phyloP scores from a whole-genome alignment of 2,797 vertebrate genomes.

The Meda fulgida region DNA sequence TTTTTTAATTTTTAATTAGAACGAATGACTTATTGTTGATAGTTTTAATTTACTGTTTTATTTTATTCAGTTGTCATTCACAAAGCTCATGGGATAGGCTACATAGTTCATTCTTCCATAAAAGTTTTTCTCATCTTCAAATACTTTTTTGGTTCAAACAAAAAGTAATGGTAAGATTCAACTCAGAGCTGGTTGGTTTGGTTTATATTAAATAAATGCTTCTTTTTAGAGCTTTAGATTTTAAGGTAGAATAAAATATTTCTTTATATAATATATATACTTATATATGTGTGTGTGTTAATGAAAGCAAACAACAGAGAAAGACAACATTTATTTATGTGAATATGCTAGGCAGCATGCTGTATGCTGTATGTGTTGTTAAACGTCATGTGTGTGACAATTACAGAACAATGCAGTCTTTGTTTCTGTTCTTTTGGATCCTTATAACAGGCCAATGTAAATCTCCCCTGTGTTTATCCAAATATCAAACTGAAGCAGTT shows the following conservation, averaged over 20 bases:
- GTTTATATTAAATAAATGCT: neutral
- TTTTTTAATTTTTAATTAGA: neutral
- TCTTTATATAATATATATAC: too few species aligned
- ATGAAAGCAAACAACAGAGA: neutral
- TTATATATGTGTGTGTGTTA: neutral
- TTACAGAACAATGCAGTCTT: neutral
- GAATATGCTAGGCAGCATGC: neutral
- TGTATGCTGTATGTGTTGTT: neutral
- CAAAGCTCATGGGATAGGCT: neutral
- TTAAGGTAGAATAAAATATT: too few species aligned
- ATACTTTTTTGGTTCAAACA: neutral
- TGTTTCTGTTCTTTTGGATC: neutral
- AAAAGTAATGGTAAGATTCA: neutral
- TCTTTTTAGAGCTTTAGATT: too few species aligned
- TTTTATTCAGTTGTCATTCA: neutral
- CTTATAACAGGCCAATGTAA: neutral
- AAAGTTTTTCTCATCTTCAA: neutral
- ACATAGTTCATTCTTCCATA: neutral
- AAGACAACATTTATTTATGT: neutral
- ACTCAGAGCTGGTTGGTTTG: neutral
- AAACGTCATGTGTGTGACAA: neutral
- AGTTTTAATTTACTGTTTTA: neutral
- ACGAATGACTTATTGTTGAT: neutral
- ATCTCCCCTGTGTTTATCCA: conserved; percentile 30
- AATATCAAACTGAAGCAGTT: conserved; percentile 1